Base-by-base conservation (phyloP, 2,113 vertebrate genomes). In the Acanthochromis polyacanthus region DNA sequence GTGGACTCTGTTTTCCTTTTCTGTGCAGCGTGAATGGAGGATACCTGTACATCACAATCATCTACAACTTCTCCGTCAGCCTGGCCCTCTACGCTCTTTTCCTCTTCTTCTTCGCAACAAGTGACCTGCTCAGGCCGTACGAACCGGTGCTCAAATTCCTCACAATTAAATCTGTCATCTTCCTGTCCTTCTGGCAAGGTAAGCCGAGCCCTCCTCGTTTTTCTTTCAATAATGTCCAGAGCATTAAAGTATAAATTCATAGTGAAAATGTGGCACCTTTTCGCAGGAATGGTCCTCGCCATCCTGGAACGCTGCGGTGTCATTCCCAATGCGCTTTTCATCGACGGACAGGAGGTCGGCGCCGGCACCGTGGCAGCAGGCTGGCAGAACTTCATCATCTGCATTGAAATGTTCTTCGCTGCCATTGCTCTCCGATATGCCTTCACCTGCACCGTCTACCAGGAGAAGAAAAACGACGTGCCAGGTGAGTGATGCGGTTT, bases 111-210 rank as follows among this genome's bases (percentile, higher is more conserved):
- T 97, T 97, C 0, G 97, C 98, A 69, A 98, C 98, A 71, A 97
- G 92, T 80, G 97, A 99, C 75, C 95, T 99, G 61, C 94, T 99
- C 62, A 91, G 90, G n/a, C 97, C 98, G 0, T 99, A 96, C 1
- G 94, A 98, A 61, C 98, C 98, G 0, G 94, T 98, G 46, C 96
- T 99, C 58, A 99, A 99, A 91, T 99, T 99, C 85, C 95, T 99
- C 89, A 99, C 98, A 30, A 97, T 99, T 89, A 99, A 99, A 86
- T 98, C 98, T 0, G 94, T 99, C 89, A 97, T 99, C 85, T 99
- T 99, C 91, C 94, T 99, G 45, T 99, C 98, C 12, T 99, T 99
- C 92, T 99, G 98, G 98, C 98, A 99, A 95, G 98, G 98, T 97
- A 56, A 78, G 87, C 30, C n/a, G 17, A 10, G 15, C 16, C 1